Percentiles rank a stretch among this genome's conserved stretches.
phyloP scores from a whole-genome alignment of 2,113 vertebrate genomes.

The Chionomys nivalis region DNA sequence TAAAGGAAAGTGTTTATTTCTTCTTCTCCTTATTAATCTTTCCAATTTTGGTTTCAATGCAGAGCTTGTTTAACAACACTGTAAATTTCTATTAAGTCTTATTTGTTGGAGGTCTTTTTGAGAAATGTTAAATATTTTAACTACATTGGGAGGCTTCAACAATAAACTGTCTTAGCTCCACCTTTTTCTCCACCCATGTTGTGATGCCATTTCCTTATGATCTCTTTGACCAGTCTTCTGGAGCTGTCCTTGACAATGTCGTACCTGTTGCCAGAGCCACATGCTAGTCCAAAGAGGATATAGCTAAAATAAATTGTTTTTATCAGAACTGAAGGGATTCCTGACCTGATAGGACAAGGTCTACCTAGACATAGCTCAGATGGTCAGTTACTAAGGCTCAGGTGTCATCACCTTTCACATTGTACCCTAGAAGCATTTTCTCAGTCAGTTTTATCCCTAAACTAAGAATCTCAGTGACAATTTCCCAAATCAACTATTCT shows the following conservation, averaged over 20 bases:
- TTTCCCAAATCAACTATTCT: slow-evolving; percentile 7
- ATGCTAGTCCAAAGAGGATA: rapidly evolving
- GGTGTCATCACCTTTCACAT: not conserved
- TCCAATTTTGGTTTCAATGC: not conserved
- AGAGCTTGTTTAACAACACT: slow-evolving; percentile 31
- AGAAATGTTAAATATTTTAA: not conserved
- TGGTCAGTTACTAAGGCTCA: not conserved
- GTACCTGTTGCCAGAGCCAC: not conserved
- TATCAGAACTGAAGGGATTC: not conserved
- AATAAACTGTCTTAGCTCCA: not conserved
- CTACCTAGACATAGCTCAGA: not conserved
- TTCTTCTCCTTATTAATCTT: not conserved
- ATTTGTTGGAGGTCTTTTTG: not conserved
- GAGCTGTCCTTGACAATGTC: not conserved
- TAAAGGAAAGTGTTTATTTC: slow-evolving; percentile 11
- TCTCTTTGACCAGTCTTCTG: not conserved
- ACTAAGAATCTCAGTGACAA: not conserved
- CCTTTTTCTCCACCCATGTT: not conserved
- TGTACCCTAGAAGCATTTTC: not conserved
- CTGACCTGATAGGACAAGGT: not conserved
- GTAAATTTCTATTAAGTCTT: not conserved
- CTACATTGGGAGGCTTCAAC: not conserved
- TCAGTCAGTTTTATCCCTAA: slow-evolving; percentile 4
- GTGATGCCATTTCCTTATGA: not conserved
- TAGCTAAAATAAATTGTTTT: not conserved